Percentiles rank a stretch among this genome's conserved stretches.
Evolutionary conservation across 2,888 invertebrate genomes (phyloP).

Genomic region (Cacoxenus indagator): DNA sequence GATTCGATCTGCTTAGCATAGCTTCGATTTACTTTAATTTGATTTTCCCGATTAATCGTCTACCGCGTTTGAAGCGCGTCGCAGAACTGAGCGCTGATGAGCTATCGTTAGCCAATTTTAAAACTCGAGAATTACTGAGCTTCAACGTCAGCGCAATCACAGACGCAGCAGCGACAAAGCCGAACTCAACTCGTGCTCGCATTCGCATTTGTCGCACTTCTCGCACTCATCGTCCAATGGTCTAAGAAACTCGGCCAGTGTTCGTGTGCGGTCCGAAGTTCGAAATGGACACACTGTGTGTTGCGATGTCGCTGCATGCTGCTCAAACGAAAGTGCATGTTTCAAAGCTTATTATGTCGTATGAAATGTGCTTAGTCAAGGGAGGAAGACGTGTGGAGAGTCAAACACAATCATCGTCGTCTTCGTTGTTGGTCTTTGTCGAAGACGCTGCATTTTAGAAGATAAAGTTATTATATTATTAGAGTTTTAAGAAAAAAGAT

Average conservation of each 20-base stretch:
- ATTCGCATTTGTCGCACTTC: too few relatives aligned
- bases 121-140: not conserved
- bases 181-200: not conserved
- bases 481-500: too few relatives aligned
- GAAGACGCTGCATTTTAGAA: too few relatives aligned
- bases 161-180: not conserved
- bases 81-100: constrained; percentile 53
- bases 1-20: constrained; percentile 41
- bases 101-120: constrained; percentile 29
- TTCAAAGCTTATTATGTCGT: too few relatives aligned
- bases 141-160: not conserved
- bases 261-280: not conserved
- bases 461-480: too few relatives aligned
- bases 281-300: not conserved
- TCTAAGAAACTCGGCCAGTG: not conserved
- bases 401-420: too few relatives aligned
- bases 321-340: too few relatives aligned
- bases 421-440: too few relatives aligned
- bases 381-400: too few relatives aligned
- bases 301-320: not conserved
- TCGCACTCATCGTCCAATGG: not conserved
- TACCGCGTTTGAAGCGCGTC: constrained; percentile 42
- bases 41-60: constrained; percentile 19
- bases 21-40: not conserved
- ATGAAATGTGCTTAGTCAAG: too few relatives aligned